Percentiles rank a stretch among this genome's conserved stretches.
These are phyloP conservation scores for Marcusenius ussheri DNA, from an alignment of 2,113 vertebrate genomes.

Conservation along the genomic window DNA sequence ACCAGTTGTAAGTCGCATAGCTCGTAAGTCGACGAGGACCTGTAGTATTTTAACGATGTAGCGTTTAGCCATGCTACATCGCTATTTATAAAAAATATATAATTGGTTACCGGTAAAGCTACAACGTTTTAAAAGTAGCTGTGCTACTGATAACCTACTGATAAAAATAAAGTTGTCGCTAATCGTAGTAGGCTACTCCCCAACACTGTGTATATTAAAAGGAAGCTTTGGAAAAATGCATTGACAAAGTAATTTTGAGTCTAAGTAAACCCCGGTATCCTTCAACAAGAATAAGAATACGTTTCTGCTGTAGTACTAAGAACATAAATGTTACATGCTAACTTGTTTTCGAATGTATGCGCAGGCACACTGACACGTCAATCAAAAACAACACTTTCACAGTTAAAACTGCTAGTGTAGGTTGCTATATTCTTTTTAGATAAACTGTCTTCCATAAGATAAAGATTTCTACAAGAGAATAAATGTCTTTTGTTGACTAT, in stretches of 20 bases:
- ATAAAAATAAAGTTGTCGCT: neutral
- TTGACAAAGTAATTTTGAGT: neutral
- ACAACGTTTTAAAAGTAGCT: neutral
- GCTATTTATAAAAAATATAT: too few relatives aligned
- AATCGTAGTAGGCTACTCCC: too few relatives aligned
- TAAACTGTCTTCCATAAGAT: conserved; percentile 17
- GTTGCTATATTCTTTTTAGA: conserved; percentile 26
- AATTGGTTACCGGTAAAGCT: neutral
- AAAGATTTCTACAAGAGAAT: neutral
- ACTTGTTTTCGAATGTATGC: neutral
- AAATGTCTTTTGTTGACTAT: neutral
- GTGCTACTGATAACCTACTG: neutral
- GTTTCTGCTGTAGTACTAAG: neutral
- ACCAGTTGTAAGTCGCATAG: too few relatives aligned
- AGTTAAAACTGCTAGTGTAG: conserved; percentile 35
- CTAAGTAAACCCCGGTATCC: neutral
- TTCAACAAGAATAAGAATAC: neutral
- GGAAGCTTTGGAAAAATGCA: neutral
- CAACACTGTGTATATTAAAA: neutral
- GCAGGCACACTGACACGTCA: neutral
- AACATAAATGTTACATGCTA: neutral
- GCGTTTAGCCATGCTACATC: too few relatives aligned
- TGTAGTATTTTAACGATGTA: too few relatives aligned
- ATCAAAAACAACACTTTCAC: neutral
- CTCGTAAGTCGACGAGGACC: too few relatives aligned